Evolutionary conservation across 2,113 vertebrate species (phyloP).

Genomic region (Varanus salvator): DNA sequence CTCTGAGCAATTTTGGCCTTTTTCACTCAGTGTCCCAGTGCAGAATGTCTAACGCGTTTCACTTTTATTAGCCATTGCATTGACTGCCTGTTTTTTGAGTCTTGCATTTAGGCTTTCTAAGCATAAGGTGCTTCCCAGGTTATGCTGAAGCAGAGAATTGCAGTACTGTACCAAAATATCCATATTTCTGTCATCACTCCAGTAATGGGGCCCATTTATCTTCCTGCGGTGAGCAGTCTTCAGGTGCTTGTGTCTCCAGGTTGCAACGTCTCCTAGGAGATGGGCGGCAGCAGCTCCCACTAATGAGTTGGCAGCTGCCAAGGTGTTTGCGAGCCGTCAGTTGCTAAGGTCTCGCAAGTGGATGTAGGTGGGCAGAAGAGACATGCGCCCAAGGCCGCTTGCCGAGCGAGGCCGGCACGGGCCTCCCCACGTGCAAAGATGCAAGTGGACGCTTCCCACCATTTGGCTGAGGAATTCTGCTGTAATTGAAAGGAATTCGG

Average conservation of each 20-base stretch:
- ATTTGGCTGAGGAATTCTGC: not conserved
- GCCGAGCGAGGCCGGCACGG: not conserved
- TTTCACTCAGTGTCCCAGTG: not conserved
- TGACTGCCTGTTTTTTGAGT: conserved; percentile 10
- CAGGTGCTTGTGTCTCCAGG: too few species aligned
- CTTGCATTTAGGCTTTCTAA: too few species aligned
- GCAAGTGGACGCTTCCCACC: not conserved
- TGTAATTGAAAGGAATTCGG: not conserved
- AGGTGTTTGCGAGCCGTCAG: not conserved
- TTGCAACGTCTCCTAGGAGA: too few species aligned
- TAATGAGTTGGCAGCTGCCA: not conserved
- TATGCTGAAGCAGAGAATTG: not conserved
- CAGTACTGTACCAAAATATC: too few species aligned
- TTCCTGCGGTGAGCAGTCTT: not conserved
- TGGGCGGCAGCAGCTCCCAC: not conserved
- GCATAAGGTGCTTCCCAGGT: not conserved
- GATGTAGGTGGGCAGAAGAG: not conserved
- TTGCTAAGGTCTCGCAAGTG: not conserved
- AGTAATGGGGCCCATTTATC: not conserved
- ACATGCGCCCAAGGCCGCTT: not conserved
- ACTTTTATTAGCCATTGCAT: conserved; percentile 31
- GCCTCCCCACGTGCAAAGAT: not conserved
- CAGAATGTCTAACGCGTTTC: conserved; percentile 36
- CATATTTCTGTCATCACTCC: too few species aligned
- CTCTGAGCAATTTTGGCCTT: not conserved